phyloP scores from a whole-genome alignment of 2,797 vertebrate species.

The Rachycentron canadum region DNA sequence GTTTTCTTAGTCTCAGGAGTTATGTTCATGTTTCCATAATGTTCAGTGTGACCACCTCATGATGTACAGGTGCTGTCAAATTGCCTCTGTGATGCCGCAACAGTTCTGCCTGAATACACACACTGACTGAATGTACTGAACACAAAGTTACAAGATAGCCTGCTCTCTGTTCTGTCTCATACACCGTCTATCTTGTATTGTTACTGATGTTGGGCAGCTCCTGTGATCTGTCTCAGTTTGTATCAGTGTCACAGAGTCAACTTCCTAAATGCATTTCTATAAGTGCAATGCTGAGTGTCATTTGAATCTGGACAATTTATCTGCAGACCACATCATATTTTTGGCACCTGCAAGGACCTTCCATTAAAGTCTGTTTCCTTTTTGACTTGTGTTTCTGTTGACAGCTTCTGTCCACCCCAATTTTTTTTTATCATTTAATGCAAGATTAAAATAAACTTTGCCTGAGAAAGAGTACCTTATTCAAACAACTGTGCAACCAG shows the following conservation, averaged over 20 bases:
- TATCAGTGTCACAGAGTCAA: background rate
- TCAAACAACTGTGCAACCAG: background rate
- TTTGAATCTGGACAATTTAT: background rate
- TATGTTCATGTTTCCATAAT: background rate
- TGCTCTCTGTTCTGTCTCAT: slow-evolving; percentile 4
- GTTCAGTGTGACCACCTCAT: slow-evolving; percentile 24
- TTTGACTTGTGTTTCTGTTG: background rate
- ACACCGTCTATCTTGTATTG: background rate
- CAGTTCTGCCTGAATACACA: slow-evolving; percentile 15
- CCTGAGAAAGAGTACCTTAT: background rate
- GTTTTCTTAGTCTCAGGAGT: background rate
- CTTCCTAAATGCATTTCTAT: background rate
- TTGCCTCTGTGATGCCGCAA: background rate
- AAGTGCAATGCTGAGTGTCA: background rate
- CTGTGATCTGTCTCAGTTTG: background rate
- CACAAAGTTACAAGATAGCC: background rate
- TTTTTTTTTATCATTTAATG: slow-evolving; percentile 4
- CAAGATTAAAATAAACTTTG: slow-evolving; percentile 7
- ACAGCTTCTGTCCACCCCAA: background rate
- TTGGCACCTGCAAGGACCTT: background rate
- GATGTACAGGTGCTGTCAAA: background rate
- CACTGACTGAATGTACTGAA: background rate
- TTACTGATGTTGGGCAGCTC: background rate
- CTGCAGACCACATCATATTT: background rate
- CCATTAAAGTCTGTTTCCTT: background rate